A percentile compares a stretch with the other conserved stretches of the same genome.
phyloP scores from a whole-genome alignment of 2,888 invertebrate genomes.

The Cryptosula pallasiana region DNA sequence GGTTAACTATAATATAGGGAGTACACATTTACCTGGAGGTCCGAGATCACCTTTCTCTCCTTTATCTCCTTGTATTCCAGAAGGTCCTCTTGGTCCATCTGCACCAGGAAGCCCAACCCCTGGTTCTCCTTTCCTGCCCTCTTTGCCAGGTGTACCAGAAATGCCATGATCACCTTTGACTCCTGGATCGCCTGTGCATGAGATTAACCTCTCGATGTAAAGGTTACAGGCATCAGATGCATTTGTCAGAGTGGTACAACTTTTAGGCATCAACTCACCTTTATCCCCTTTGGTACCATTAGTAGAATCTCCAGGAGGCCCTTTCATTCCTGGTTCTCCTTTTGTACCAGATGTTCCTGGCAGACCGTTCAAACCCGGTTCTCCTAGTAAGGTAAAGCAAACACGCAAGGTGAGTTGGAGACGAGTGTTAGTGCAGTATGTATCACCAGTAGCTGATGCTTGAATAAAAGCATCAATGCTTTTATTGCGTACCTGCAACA shows the following conservation, averaged over 20 bases:
- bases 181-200: conserved; percentile 17
- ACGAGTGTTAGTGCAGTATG: too few species aligned
- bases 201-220: too few species aligned
- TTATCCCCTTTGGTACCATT: conserved; percentile 1
- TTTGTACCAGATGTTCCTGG: conserved; percentile 18
- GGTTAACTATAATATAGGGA: too few species aligned
- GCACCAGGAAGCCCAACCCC: conserved; percentile 27
- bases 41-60: conserved; percentile 21
- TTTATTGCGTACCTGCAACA: not conserved
- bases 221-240: too few species aligned
- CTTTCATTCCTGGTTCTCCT: conserved; percentile 26
- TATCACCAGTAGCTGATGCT: too few species aligned
- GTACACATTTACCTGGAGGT: conserved; percentile 2
- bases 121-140: not conserved
- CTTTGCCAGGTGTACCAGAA: conserved; percentile 24
- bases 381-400: too few species aligned
- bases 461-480: too few species aligned
- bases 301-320: conserved; percentile 23
- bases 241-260: too few species aligned
- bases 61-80: conserved; percentile 35
- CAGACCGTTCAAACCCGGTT: not conserved
- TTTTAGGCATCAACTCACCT: too few species aligned
- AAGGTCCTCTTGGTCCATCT: conserved; percentile 41
- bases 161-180: conserved; percentile 24
- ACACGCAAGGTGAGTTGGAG: too few species aligned